Conservation (phyloP, 2,888 invertebrate genomes). For the Drosophila falleni region DNA sequence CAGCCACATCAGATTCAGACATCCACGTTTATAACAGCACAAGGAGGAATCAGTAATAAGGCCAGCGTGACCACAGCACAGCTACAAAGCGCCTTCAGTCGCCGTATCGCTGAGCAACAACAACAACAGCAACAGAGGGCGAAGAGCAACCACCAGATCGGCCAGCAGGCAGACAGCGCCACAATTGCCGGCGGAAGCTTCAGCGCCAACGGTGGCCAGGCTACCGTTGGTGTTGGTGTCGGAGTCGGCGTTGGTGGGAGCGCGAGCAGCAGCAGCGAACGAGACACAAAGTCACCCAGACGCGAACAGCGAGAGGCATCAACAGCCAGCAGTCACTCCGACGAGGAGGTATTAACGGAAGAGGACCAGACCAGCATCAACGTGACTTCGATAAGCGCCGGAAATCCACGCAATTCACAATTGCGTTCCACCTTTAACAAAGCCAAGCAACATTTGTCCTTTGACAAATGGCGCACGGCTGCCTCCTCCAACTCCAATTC, state of each 20-base stretch:
- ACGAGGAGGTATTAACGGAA: conserved; percentile 88
- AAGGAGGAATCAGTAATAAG: conserved; percentile 35
- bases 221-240: conserved; percentile 57
- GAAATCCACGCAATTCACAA: conserved; percentile 90
- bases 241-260: conserved; percentile 76
- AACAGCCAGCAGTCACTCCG: conserved; percentile 86
- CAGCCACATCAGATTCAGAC: conserved; percentile 10
- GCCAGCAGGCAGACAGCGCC: conserved; percentile 49
- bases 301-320: conserved; percentile 49
- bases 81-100: conserved; percentile 77
- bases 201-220: conserved; percentile 83
- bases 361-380: conserved; percentile 82
- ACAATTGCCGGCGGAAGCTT: conserved; percentile 84
- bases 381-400: conserved; percentile 82
- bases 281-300: conserved; percentile 86
- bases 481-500: conserved; percentile 73
- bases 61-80: conserved; percentile 84
- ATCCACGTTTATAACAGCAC: conserved; percentile 33
- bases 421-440: conserved; percentile 92
- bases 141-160: conserved; percentile 53
- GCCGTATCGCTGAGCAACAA: conserved; percentile 72
- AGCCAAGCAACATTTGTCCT: conserved; percentile 91
- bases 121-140: conserved; percentile 5
- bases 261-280: conserved; percentile 83
- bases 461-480: conserved; percentile 90